Percentiles rank a stretch among this genome's conserved stretches.
Evolutionary conservation across 1,140 invertebrate genomes (phyloP).

Genomic region (Diachasma alloeum): DNA sequence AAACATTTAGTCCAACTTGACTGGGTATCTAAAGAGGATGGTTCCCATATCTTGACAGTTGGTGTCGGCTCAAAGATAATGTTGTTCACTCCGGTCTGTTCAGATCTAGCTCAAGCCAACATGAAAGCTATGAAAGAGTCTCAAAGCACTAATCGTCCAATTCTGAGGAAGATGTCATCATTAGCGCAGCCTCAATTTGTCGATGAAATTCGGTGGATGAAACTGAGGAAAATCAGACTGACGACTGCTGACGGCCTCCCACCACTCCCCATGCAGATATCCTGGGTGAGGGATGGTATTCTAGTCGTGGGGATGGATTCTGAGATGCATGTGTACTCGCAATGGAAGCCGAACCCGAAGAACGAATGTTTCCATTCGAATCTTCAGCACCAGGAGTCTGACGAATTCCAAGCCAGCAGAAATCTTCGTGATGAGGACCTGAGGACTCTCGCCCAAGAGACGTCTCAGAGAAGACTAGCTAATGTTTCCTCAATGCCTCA

Average conservation of each 20-base stretch:
- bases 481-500: conserved; percentile 81
- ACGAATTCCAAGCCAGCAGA: conserved; percentile 75
- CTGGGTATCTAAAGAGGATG: conserved; percentile 99
- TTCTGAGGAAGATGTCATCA: conserved; percentile 86
- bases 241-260: conserved; percentile 94
- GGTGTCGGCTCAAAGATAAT: conserved; percentile 93
- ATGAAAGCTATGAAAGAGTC: conserved; percentile 89
- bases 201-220: conserved; percentile 95
- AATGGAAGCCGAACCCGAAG: conserved; percentile 86
- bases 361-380: conserved; percentile 61
- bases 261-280: conserved; percentile 96
- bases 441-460: conserved; percentile 76
- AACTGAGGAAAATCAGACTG: conserved; percentile 88
- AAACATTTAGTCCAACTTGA: conserved; percentile 93
- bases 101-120: conserved; percentile 89
- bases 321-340: conserved; percentile 99
- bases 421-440: conserved; percentile 84
- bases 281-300: conserved; percentile 98
- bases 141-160: conserved; percentile 79
- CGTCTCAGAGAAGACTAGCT: conserved; percentile 72
- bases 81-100: conserved; percentile 85
- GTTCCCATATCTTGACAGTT: conserved; percentile 96
- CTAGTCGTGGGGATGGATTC: conserved; percentile 99
- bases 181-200: conserved; percentile 84
- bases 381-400: conserved; percentile 65